Evolutionary conservation across 2,113 vertebrate species (phyloP).

Genomic region (Protobothrops flavoviridis): DNA sequence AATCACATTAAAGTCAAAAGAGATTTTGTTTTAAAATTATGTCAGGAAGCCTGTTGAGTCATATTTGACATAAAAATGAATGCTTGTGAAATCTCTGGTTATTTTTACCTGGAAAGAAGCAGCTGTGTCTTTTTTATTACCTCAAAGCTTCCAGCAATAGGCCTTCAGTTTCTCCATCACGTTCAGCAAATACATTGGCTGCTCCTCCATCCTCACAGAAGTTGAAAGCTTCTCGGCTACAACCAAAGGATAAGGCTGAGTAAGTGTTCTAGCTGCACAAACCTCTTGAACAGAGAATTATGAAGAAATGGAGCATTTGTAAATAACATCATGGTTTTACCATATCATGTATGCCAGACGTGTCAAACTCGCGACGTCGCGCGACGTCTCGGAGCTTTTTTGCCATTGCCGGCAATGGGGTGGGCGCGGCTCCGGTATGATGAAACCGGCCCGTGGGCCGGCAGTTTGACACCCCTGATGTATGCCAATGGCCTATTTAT

Average conservation of each 20-base stretch:
- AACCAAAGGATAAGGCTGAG: conserved; percentile 36
- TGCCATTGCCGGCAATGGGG: no score
- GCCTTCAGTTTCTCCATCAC: conserved; percentile 34
- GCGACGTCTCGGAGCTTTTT: no score
- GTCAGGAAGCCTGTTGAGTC: neutral
- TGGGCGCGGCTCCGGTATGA: no score
- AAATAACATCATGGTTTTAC: neutral
- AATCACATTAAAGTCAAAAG: neutral
- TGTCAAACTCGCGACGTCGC: no score
- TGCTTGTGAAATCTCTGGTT: conserved; percentile 22
- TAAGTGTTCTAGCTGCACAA: conserved; percentile 28
- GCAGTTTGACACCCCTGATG: no score
- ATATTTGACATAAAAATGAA: neutral
- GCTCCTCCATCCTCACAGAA: neutral
- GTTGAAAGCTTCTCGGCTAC: conserved; percentile 15
- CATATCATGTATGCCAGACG: neutral
- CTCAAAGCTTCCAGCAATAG: conserved; percentile 9
- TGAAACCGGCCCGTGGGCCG: no score
- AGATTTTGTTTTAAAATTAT: neutral
- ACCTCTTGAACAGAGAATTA: neutral
- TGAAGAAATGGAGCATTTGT: neutral
- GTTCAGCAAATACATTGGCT: conserved; percentile 26
- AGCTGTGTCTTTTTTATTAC: neutral
- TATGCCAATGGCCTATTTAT: neutral
- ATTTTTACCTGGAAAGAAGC: conserved; percentile 17